Evolutionary conservation across 2,888 invertebrate species (phyloP).

Genomic region (Crocallis elinguaria): DNA sequence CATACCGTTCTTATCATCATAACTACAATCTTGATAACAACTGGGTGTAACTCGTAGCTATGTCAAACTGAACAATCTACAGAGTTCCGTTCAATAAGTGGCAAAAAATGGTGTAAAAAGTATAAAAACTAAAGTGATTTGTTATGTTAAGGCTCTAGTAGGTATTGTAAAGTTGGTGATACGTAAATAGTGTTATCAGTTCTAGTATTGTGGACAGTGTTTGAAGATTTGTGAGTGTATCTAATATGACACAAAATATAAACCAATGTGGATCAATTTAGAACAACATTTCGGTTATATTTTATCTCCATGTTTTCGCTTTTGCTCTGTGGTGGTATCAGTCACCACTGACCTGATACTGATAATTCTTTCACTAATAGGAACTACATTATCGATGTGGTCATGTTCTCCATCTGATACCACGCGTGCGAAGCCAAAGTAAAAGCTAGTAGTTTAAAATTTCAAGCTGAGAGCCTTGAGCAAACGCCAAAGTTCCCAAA

Average conservation of each 20-base stretch:
- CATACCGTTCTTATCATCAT: slow-evolving; percentile 30
- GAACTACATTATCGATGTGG: too few relatives aligned
- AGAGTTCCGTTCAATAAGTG: neutral
- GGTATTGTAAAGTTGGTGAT: neutral
- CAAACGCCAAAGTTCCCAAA: neutral
- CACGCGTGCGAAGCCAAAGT: too few relatives aligned
- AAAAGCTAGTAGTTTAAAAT: too few relatives aligned
- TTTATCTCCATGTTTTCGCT: neutral
- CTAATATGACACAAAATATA: slow-evolving; percentile 6
- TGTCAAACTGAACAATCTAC: slow-evolving; percentile 1
- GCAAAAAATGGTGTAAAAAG: neutral
- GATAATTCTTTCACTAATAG: too few relatives aligned
- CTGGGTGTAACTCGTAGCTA: slow-evolving; percentile 32
- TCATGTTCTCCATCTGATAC: too few relatives aligned
- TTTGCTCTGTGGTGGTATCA: neutral
- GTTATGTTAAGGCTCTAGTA: too few relatives aligned
- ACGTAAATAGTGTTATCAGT: neutral
- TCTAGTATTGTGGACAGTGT: neutral
- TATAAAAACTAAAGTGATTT: neutral
- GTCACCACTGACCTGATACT: too few relatives aligned
- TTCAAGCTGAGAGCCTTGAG: neutral
- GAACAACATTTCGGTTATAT: neutral
- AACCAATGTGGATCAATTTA: neutral
- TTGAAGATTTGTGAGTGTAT: neutral
- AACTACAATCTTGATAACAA: slow-evolving; percentile 35